Percentiles rank a stretch among this genome's conserved stretches.
These are phyloP conservation scores for Apodemia duryi DNA, from an alignment of 2,888 invertebrate genomes.

Conservation along the genomic window DNA sequence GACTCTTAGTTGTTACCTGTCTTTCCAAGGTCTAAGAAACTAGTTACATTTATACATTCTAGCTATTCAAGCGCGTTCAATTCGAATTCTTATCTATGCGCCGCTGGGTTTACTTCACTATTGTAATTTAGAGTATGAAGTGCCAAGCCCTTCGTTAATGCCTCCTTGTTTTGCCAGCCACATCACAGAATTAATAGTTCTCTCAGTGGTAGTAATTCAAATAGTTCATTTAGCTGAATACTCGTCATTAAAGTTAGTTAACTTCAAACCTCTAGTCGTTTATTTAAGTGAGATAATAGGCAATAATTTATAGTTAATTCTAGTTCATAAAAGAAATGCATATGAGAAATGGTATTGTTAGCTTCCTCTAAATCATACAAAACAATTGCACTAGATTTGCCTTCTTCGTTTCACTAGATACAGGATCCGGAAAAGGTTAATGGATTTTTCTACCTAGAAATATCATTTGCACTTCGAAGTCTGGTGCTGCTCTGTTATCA, in stretches of 20 bases:
- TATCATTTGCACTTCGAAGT: too few species aligned
- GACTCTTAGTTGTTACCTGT: background rate
- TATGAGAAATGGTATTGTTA: too few species aligned
- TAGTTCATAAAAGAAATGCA: background rate
- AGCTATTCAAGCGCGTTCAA: background rate
- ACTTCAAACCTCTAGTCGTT: background rate
- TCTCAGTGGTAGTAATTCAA: constrained; percentile 9
- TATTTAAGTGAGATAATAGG: background rate
- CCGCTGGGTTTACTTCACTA: background rate
- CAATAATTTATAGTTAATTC: background rate
- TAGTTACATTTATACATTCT: background rate
- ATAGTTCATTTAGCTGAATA: constrained; percentile 15
- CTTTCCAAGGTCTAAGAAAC: background rate
- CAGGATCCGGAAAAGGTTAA: too few species aligned
- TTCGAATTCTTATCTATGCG: constrained; percentile 7
- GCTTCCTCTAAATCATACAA: too few species aligned
- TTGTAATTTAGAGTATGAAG: constrained; percentile 12
- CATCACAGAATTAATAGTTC: constrained; percentile 13
- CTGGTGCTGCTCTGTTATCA: too few species aligned
- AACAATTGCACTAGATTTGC: too few species aligned
- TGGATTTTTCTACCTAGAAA: too few species aligned
- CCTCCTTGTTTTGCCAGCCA: constrained; percentile 12
- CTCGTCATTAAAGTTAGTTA: constrained; percentile 11
- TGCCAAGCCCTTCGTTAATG: constrained; percentile 10
- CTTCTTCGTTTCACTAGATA: too few species aligned